Evolutionary conservation across 1,140 invertebrate genomes (phyloP), one percentile per base, ranked within the genome.

Genomic region (Eriocheir sinensis): DNA sequence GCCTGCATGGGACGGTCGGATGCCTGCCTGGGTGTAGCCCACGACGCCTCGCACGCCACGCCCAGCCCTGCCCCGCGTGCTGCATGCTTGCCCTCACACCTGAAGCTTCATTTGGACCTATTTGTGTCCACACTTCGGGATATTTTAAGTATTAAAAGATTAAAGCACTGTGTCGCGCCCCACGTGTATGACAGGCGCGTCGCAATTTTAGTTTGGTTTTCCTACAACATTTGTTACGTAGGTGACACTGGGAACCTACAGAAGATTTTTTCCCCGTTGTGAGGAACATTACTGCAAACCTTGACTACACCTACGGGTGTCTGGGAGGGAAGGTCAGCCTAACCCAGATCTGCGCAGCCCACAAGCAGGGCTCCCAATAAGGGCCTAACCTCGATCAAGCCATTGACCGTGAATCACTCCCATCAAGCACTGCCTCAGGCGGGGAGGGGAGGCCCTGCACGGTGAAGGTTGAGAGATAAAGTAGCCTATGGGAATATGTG

Each of bases 231-330:
- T 60, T 21, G 21, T 2, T 21, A n/a, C 60, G 27, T 72, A 72
- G 60, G 60, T n/a, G 27, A 72, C 60, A 6, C 53, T 21, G 53
- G 60, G n/a, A n/a, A n/a, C 1, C 60, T 1, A 27, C 60, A 4
- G 27, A 27, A 27, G 6, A n/a, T n/a, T 72, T n/a, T n/a, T 72
- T 8, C 60, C 27, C 60, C 60, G 6, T n/a, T 72, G 6, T 72
- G 60, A 72, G 60, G 60, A 72, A 72, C 60, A 72, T 72, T 21
- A 72, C 60, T 72, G 60, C 60, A n/a, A 72, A n/a, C 60, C 60
- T 72, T 72, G 60, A n/a, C 60, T 72, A 72, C 60, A 72, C 60
- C 60, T 72, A 72, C 60, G 27, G 60, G 21, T 8, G 60, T 72
- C 60, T 72, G 60, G 60, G 12, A 21, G 21, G 60, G 60, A 72